A percentile compares a stretch with the other conserved stretches of the same genome.
Evolutionary conservation across 2,888 invertebrate species (phyloP).

Genomic region (Temnothorax rugatulus): DNA sequence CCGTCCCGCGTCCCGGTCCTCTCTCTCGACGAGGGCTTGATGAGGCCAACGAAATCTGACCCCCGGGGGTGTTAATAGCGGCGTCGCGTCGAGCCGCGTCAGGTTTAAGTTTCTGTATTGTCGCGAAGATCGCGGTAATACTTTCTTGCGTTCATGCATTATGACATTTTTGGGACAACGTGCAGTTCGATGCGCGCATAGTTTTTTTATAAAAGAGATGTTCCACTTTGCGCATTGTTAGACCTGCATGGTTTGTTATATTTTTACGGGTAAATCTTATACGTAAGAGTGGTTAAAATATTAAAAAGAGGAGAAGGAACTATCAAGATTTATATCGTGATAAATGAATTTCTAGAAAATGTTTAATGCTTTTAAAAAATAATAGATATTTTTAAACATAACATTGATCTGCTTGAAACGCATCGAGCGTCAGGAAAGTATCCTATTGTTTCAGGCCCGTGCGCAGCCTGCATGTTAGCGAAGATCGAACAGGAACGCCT

Average conservation of each 20-base stretch:
- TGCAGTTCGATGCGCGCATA: neutral
- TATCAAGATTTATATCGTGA: neutral
- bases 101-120: conserved; percentile 24
- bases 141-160: neutral
- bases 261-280: neutral
- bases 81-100: conserved; percentile 24
- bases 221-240: neutral
- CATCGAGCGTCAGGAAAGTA: neutral
- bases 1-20: conserved; percentile 30
- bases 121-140: neutral
- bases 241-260: neutral
- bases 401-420: neutral
- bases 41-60: conserved; percentile 72
- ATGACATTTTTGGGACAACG: neutral
- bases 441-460: conserved; percentile 76
- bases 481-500: conserved; percentile 82
- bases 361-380: neutral
- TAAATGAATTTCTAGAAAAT: neutral
- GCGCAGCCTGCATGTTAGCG: conserved; percentile 81
- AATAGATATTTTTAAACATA: neutral
- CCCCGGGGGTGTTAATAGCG: conserved; percentile 63
- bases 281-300: neutral
- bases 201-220: neutral
- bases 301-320: neutral
- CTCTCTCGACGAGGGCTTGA: conserved; percentile 55